These are phyloP conservation scores for Apolygus lucorum DNA, from an alignment of 1,140 invertebrate genomes.

Conservation along the genomic window DNA sequence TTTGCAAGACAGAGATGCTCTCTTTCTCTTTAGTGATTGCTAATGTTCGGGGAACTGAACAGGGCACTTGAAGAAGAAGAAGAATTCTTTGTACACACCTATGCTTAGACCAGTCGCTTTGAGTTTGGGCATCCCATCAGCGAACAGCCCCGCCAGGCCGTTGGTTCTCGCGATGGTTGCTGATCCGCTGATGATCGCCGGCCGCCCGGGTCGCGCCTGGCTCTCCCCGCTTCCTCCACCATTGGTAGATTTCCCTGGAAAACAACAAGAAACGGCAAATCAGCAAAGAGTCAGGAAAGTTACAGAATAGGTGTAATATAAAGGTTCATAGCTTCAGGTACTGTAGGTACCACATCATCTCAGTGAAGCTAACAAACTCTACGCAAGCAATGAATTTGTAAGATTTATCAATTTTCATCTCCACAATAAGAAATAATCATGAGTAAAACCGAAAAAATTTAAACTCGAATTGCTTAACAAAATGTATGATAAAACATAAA, in stretches of 20 bases:
- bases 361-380: no score
- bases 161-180: conserved; percentile 33
- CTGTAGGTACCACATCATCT: no score
- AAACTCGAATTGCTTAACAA: no score
- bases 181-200: conserved; percentile 23
- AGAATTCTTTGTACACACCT: no score
- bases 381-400: neutral
- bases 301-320: neutral
- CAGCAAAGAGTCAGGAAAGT: neutral
- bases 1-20: no score
- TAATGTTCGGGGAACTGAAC: no score
- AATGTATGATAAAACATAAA: no score
- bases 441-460: neutral
- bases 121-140: conserved; percentile 78
- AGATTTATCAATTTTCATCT: neutral
- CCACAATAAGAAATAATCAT: neutral
- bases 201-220: neutral
- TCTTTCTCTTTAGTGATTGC: no score
- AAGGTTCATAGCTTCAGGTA: neutral
- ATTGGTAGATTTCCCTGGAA: conserved; percentile 2
- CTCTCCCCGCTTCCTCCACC: neutral
- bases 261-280: neutral
- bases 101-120: conserved; percentile 56
- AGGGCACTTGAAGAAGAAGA: no score
- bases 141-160: conserved; percentile 67